Conservation (phyloP, 1,140 invertebrate species). For the Anoplolepis gracilipes region DNA sequence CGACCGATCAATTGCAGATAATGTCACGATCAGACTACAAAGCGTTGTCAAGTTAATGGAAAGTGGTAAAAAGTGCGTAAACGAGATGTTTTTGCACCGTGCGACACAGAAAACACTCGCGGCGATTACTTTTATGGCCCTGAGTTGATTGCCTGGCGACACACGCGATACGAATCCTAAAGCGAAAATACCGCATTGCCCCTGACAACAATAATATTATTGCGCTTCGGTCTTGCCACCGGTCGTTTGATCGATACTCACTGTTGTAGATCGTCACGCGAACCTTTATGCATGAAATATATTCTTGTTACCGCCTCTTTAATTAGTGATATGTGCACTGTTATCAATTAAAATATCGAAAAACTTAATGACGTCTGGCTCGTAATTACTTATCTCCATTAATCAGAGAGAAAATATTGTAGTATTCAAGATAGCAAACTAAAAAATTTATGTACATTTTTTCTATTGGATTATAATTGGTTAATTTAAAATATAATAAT, state of each 20-base stretch:
- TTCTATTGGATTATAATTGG: not conserved
- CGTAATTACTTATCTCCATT: not conserved
- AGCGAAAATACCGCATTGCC: conserved; percentile 67
- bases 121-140: not conserved
- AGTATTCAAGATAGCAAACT: no score
- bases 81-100: not conserved
- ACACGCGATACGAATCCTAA: not conserved
- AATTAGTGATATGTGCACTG: not conserved
- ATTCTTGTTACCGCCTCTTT: not conserved
- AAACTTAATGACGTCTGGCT: not conserved
- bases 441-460: not conserved
- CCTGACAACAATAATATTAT: conserved; percentile 52
- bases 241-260: conserved; percentile 61
- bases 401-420: not conserved
- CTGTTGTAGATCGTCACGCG: conserved; percentile 32
- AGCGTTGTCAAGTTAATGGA: conserved; percentile 45
- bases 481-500: not conserved
- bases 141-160: conserved; percentile 27
- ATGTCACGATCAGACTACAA: not conserved
- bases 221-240: conserved; percentile 14
- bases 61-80: conserved; percentile 6
- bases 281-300: not conserved
- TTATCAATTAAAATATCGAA: conserved; percentile 6
- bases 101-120: not conserved
- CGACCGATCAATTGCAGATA: not conserved